Conservation (phyloP, 2,113 vertebrate species). For the Hemibagrus wyckioides region DNA sequence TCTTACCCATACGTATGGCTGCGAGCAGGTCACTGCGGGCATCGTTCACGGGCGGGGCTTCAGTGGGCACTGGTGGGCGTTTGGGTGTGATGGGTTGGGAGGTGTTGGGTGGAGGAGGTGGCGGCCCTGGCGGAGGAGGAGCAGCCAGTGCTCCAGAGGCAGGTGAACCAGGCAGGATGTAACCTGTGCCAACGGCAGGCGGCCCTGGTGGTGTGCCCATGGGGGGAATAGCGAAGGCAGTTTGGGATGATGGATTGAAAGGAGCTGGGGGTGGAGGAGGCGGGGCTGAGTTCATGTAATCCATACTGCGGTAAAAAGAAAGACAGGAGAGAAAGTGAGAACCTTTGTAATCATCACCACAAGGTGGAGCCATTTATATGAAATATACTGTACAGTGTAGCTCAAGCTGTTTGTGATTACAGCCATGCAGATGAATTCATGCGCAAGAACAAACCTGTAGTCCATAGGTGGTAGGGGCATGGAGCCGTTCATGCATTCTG, state of each 20-base stretch:
- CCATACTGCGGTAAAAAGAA: slow-evolving; percentile 74
- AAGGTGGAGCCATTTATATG: slow-evolving; percentile 64
- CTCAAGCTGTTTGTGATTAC: background rate
- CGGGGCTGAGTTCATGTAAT: slow-evolving; percentile 85
- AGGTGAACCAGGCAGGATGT: slow-evolving; percentile 75
- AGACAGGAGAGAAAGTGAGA: slow-evolving; percentile 1
- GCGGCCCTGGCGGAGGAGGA: slow-evolving; percentile 86
- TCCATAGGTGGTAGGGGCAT: slow-evolving; percentile 78
- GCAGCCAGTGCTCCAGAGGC: slow-evolving; percentile 75
- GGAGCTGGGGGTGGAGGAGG: slow-evolving; percentile 85
- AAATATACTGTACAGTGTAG: background rate
- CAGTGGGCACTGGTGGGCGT: slow-evolving; percentile 71
- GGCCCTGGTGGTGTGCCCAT: slow-evolving; percentile 74
- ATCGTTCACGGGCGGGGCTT: slow-evolving; percentile 74
- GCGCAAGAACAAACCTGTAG: slow-evolving; percentile 77
- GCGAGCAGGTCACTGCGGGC: slow-evolving; percentile 94
- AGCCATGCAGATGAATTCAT: background rate
- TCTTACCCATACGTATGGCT: slow-evolving; percentile 95
- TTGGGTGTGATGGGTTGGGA: slow-evolving; percentile 78
- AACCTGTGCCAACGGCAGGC: slow-evolving; percentile 63
- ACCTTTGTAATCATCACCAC: slow-evolving; percentile 44
- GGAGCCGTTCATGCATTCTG: slow-evolving; percentile 80
- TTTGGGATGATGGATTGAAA: slow-evolving; percentile 91
- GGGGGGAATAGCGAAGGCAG: slow-evolving; percentile 89
- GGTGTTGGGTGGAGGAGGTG: slow-evolving; percentile 81